Percentiles rank a stretch among this genome's conserved stretches.
Evolutionary conservation across 2,888 invertebrate genomes (phyloP).

Genomic region (Rhingia rostrata): DNA sequence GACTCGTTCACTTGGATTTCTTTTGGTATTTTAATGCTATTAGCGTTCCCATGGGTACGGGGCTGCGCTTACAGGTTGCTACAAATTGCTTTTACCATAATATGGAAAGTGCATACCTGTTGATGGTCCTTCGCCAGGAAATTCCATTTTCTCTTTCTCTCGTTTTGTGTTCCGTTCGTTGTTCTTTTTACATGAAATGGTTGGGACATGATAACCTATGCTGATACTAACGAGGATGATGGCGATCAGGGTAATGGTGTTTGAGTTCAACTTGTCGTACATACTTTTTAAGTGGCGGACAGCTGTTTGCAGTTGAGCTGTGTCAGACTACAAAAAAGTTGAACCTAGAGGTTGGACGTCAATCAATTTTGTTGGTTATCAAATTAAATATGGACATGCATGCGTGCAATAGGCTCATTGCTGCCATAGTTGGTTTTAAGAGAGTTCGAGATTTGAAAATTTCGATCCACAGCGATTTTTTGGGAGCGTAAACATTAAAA

Average conservation of each 20-base stretch:
- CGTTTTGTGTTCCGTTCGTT: too few relatives aligned
- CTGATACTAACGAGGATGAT: slow-evolving; percentile 1
- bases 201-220: slow-evolving; percentile 28
- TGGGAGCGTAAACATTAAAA: too few relatives aligned
- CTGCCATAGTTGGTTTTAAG: too few relatives aligned
- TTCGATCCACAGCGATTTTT: too few relatives aligned
- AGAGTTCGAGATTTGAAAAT: too few relatives aligned
- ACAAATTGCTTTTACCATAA: slow-evolving; percentile 31
- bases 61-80: slow-evolving; percentile 10
- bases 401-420: too few relatives aligned
- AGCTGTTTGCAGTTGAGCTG: too few relatives aligned
- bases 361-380: too few relatives aligned
- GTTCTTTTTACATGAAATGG: background rate
- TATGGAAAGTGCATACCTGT: slow-evolving; percentile 47
- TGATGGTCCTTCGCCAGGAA: slow-evolving; percentile 35
- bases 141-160: background rate
- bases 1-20: slow-evolving; percentile 41
- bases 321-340: too few relatives aligned
- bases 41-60: slow-evolving; percentile 20
- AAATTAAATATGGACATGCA: too few relatives aligned
- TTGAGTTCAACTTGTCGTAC: background rate
- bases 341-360: too few relatives aligned
- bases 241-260: slow-evolving; percentile 3
- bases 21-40: slow-evolving; percentile 55
- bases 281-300: background rate